Evolutionary conservation across 2,113 vertebrate genomes (phyloP).

Genomic region (Semnornis frantzii): DNA sequence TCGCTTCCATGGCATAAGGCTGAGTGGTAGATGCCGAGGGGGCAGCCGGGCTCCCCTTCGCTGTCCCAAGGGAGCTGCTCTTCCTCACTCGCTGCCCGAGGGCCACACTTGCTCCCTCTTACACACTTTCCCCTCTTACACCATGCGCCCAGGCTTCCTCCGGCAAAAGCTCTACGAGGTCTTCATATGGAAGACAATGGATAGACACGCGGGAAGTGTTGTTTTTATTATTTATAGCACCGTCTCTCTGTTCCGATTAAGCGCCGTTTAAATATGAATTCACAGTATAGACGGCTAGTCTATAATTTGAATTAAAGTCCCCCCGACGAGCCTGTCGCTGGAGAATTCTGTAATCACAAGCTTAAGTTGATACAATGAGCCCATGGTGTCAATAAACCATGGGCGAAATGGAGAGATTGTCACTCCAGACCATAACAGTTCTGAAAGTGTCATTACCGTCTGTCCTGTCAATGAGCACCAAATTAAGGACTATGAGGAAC

Average conservation of each 20-base stretch:
- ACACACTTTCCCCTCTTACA: background rate
- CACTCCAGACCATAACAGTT: constrained; percentile 72
- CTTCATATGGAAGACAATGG: background rate
- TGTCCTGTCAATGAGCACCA: constrained; percentile 75
- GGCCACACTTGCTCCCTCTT: background rate
- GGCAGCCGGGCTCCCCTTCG: background rate
- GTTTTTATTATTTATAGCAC: constrained; percentile 33
- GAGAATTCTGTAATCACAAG: constrained; percentile 69
- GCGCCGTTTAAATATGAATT: constrained; percentile 55
- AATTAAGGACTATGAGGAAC: constrained; percentile 66
- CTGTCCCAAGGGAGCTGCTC: background rate
- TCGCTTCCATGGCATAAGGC: background rate
- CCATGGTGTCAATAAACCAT: constrained; percentile 70
- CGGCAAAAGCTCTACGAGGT: background rate
- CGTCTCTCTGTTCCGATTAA: constrained; percentile 6
- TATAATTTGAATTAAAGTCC: constrained; percentile 64
- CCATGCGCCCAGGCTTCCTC: background rate
- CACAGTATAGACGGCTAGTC: constrained; percentile 38
- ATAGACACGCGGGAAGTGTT: background rate
- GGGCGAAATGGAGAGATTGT: constrained; percentile 70
- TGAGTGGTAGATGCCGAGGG: background rate
- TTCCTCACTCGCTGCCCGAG: background rate
- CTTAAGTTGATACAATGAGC: constrained; percentile 75
- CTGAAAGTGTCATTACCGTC: constrained; percentile 76
- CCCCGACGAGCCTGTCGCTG: constrained; percentile 16